Percentiles rank a stretch among this genome's conserved stretches.
These are phyloP conservation scores for Rhadinocentrus ornatus DNA, from an alignment of 2,797 vertebrate genomes.

Conservation along the genomic window DNA sequence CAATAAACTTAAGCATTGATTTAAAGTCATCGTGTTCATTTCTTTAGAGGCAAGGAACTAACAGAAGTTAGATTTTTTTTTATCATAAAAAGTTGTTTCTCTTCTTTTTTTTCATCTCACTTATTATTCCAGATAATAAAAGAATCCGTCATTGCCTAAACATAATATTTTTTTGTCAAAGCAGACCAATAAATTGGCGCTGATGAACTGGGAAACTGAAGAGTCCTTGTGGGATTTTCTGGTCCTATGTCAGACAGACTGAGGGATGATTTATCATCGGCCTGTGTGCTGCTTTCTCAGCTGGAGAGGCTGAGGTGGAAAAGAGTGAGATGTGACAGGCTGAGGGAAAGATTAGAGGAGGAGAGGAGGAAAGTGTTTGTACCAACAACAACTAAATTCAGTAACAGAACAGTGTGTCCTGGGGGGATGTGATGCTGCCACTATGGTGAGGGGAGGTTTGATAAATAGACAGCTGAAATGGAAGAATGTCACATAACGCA, in stretches of 20 bases:
- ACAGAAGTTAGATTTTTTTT: background rate
- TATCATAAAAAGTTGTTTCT: background rate
- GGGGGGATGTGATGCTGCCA: slow-evolving; percentile 13
- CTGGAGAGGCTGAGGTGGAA: slow-evolving; percentile 11
- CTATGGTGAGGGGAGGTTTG: slow-evolving; percentile 5
- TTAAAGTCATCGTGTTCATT: background rate
- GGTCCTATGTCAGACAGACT: slow-evolving; percentile 18
- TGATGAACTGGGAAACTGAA: slow-evolving; percentile 21
- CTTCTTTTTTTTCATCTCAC: background rate
- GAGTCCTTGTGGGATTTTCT: slow-evolving; percentile 8
- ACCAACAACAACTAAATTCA: slow-evolving; percentile 31
- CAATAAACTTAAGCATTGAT: background rate
- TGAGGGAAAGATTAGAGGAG: slow-evolving; percentile 14
- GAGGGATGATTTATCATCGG: slow-evolving; percentile 26
- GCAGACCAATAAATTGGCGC: slow-evolving; percentile 16
- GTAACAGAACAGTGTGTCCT: slow-evolving; percentile 13
- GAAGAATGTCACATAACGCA: slow-evolving; percentile 1
- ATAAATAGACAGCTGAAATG: background rate
- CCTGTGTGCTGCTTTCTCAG: slow-evolving; percentile 3
- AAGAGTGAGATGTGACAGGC: slow-evolving; percentile 30
- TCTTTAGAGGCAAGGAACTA: background rate
- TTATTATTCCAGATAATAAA: background rate
- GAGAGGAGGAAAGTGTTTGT: slow-evolving; percentile 20
- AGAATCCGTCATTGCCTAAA: slow-evolving; percentile 3
- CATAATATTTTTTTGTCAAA: slow-evolving; percentile 30